phyloP scores from a whole-genome alignment of 2,888 invertebrate species.

The Auanema sp. region DNA sequence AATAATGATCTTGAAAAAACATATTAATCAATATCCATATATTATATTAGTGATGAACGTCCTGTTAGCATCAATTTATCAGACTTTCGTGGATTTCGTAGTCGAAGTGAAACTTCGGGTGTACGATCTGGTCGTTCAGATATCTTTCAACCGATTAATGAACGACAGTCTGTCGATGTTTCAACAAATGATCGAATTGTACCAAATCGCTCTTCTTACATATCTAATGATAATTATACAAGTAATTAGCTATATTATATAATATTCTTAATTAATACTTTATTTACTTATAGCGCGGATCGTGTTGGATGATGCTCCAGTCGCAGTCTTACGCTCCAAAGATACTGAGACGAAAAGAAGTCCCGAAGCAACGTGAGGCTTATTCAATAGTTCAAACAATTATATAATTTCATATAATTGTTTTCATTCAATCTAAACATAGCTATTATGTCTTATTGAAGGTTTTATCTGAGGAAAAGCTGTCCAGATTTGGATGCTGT shows the following conservation, averaged over 20 bases:
- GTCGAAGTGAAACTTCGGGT: conserved; percentile 20
- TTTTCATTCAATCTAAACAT: neutral
- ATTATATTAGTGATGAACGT: conserved; percentile 24
- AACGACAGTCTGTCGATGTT: too few relatives aligned
- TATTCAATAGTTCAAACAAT: neutral
- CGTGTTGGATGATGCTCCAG: conserved; percentile 27
- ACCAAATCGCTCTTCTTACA: too few relatives aligned
- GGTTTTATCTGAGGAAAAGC: conserved; percentile 39
- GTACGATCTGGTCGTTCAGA: too few relatives aligned
- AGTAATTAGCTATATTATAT: neutral
- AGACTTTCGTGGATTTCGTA: conserved; percentile 23
- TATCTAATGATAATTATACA: too few relatives aligned
- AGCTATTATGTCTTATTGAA: conserved; percentile 10
- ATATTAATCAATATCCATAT: neutral
- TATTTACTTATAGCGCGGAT: conserved; percentile 28
- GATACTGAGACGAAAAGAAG: conserved; percentile 13
- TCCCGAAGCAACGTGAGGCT: neutral
- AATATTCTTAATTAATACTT: neutral
- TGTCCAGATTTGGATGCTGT: conserved; percentile 40
- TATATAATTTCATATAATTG: neutral
- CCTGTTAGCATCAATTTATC: conserved; percentile 40
- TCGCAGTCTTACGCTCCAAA: conserved; percentile 11
- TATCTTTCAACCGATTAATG: too few relatives aligned
- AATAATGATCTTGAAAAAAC: conserved; percentile 7
- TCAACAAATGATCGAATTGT: too few relatives aligned